Base-by-base conservation (phyloP, 2,113 vertebrate genomes). In the Ailuropoda melanoleuca region DNA sequence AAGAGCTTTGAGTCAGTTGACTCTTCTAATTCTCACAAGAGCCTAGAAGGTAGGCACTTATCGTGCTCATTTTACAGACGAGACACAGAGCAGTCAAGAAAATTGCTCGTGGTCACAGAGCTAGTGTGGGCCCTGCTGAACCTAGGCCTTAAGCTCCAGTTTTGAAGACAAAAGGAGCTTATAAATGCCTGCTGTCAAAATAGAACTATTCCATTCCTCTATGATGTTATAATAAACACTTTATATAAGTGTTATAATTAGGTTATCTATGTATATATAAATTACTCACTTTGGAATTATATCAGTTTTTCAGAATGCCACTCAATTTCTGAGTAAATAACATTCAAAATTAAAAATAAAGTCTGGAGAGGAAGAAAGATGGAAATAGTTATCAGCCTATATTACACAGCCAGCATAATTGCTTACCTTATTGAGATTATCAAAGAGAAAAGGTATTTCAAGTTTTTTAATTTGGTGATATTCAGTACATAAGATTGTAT, bases 321-420 rank as follows among this genome's bases (percentile, higher is more conserved):
- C 19, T 90, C 81, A 90, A 5, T 93, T 93, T 91, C 48, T 93
- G 66, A 75, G 24, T 90, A 93, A 80, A 81, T 90, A 90, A 34
- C 21, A 66, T 50, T 86, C 24, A 60, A 80, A 93, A 88, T 82
- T 70, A 43, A 95, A 84, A 82, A 10, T 91, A 50, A 91, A 91
- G 39, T 53, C 62, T 46, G 15, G 12, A 75, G 21, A 75, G 58
- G 37, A 86, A 92, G 56, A 82, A 77, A 60, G 18, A 85, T 84
- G 31, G 18, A 77, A 60, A 24, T 34, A 90, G 66, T 50, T 43
- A 75, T 9, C 53, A 74, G 7, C n/a, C n/a, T 82, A 0, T 74
- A 37, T 77, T 66, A 29, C 1, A 74, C 17, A 97, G 66, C 10
- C 29, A 64, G 18, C 6, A 7, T 81, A 60, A 34, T 77, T 91